phyloP scores from a whole-genome alignment of 2,888 invertebrate genomes.

The Oscheius myriophilus region DNA sequence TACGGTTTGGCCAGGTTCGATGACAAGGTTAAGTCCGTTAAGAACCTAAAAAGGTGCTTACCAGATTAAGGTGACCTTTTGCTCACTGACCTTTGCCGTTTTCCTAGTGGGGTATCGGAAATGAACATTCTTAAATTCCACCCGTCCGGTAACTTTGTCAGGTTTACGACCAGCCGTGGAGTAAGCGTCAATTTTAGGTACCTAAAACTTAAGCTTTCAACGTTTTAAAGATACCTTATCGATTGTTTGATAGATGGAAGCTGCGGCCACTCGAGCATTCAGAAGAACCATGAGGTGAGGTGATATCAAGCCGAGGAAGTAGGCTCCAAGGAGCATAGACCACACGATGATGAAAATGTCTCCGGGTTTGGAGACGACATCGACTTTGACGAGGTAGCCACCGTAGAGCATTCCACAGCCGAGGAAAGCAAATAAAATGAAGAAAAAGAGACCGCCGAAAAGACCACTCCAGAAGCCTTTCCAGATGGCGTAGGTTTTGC shows the following conservation, averaged over 20 bases:
- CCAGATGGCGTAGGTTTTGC: constrained; percentile 52
- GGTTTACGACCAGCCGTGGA: constrained; percentile 41
- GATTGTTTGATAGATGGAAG: constrained; percentile 50
- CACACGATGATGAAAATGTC: constrained; percentile 62
- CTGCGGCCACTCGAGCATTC: constrained; percentile 54
- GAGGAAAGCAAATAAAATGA: constrained; percentile 54
- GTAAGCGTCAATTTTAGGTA: constrained; percentile 59
- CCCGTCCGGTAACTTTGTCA: constrained; percentile 34
- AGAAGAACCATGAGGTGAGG: constrained; percentile 55
- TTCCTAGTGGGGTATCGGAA: constrained; percentile 61
- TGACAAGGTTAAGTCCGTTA: constrained; percentile 47
- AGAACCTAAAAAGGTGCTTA: constrained; percentile 31
- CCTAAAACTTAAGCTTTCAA: constrained; percentile 14
- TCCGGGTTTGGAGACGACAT: constrained; percentile 53
- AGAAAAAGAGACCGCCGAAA: constrained; percentile 61
- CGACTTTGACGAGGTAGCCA: constrained; percentile 54
- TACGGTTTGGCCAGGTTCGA: constrained; percentile 56
- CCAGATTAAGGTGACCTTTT: not conserved
- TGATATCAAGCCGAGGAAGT: constrained; percentile 53
- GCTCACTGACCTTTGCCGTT: constrained; percentile 17
- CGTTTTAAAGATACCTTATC: constrained; percentile 25
- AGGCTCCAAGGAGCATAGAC: constrained; percentile 58
- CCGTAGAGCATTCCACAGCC: constrained; percentile 59
- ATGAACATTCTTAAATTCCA: constrained; percentile 60
- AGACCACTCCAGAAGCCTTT: constrained; percentile 62